Percentiles rank a stretch among this genome's conserved stretches.
Conservation (phyloP, 2,888 invertebrate species). For the Drosophila lacicola region DNA sequence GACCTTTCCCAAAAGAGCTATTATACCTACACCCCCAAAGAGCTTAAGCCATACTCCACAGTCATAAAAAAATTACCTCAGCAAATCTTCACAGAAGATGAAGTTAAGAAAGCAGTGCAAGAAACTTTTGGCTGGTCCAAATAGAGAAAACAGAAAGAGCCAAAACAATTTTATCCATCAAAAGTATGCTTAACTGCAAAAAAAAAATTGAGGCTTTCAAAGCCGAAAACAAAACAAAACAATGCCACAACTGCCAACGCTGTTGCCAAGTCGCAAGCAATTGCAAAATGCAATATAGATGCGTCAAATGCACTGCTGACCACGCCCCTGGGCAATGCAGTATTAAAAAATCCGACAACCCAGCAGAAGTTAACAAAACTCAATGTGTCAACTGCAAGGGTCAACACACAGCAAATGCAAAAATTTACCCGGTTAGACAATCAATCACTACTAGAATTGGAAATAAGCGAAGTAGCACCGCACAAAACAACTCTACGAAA, state of each 20-base stretch:
- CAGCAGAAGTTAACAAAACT: background rate
- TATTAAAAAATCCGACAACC: background rate
- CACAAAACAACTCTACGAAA: background rate
- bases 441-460: background rate
- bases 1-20: background rate
- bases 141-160: background rate
- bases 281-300: constrained; percentile 19
- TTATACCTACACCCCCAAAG: background rate
- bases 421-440: constrained; percentile 3
- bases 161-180: background rate
- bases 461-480: background rate
- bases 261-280: constrained; percentile 15
- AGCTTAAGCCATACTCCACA: background rate
- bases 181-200: constrained; percentile 1
- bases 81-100: background rate
- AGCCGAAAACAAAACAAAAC: background rate
- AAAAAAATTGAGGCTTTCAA: background rate
- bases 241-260: constrained; percentile 22
- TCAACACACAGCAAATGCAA: no score
- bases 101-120: background rate
- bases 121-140: constrained; percentile 9
- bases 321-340: constrained; percentile 16
- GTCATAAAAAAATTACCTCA: background rate
- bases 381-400: constrained; percentile 14
- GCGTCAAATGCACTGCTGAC: constrained; percentile 12